Evolutionary conservation across 2,113 vertebrate genomes (phyloP).

Genomic region (Albula glossodonta): DNA sequence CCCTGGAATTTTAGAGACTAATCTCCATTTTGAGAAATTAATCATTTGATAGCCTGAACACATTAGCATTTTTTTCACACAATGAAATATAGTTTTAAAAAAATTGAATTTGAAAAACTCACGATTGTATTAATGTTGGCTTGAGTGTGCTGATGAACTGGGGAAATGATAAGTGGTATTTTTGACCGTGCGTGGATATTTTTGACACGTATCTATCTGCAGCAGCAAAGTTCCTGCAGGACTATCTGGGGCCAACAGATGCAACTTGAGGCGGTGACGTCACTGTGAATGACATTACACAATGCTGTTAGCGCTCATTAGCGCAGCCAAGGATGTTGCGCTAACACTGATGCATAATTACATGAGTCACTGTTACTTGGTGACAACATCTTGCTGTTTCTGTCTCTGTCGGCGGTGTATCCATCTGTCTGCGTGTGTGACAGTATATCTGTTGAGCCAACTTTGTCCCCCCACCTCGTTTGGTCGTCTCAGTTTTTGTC

Average conservation of each 20-base stretch:
- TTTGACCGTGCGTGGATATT: background rate
- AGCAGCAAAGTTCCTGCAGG: background rate
- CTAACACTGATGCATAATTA: background rate
- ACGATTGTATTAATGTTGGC: background rate
- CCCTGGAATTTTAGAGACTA: too few species aligned
- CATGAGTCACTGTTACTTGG: background rate
- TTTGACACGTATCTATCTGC: background rate
- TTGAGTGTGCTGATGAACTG: background rate
- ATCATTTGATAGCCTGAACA: background rate
- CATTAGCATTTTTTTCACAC: background rate
- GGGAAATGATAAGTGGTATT: background rate
- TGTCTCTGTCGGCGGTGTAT: too few species aligned
- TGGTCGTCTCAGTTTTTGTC: background rate
- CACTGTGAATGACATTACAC: background rate
- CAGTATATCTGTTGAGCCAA: background rate
- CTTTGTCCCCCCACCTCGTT: background rate
- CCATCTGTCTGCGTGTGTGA: background rate
- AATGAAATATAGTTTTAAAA: background rate
- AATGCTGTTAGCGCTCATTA: background rate
- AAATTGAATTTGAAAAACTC: background rate
- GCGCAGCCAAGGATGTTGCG: background rate
- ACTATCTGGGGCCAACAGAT: background rate
- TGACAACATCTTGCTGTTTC: background rate
- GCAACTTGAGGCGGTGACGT: background rate
- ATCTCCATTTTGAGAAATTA: too few species aligned